Base-by-base conservation (phyloP, 2,797 vertebrate species). In the Muscicapa comitata region DNA sequence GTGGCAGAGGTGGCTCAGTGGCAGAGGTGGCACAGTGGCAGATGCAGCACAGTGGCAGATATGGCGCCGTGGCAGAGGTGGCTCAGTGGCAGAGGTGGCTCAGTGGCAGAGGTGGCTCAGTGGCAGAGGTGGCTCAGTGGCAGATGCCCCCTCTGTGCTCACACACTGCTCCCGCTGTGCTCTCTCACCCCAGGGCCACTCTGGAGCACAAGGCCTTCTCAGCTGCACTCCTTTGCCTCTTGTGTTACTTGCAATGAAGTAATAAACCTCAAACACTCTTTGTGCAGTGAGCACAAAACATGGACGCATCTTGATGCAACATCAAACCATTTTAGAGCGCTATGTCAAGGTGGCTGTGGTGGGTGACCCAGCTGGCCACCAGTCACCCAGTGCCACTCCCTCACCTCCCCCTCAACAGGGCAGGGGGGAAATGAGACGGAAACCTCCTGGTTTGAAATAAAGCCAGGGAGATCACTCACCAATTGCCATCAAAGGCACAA, bases 341-440 rank as follows among this genome's bases (percentile, higher is more conserved):
- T 11, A 1, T 0, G 0, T 17, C 31, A 24, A 31, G 54, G 28
- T 0, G 17, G 11, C 13, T 26, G 5, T 19, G 23, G 33, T 8
- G 37, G 37, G n/a, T 38, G 37, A 21, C 13, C 37, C n/a, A 9
- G 25, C 4, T 21, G 42, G 42, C 12, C 65, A 8, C 19, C 15
- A 12, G 43, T 3, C 2, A 2, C 28, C n/a, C 42, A 51, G 4
- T 10, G 26, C 11, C 0, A 0, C 15, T 23, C 14, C 24, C 73
- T 40, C 37, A 19, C 8, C 43, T 4, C 23, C 11, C 29, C 13
- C 24, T 82, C 71, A 62, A 4, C 3, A 14, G 43, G 24, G 18
- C 25, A 35, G 7, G 3, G 17, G 43, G 11, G 9, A 66, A 66
- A n/a, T 2, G 28, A n/a, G n/a, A 48, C 13, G 4, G 24, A 54